A percentile compares a stretch with the other conserved stretches of the same genome.
These are phyloP conservation scores for Amblyteles armatorius DNA, from an alignment of 2,888 invertebrate genomes.

Conservation along the genomic window DNA sequence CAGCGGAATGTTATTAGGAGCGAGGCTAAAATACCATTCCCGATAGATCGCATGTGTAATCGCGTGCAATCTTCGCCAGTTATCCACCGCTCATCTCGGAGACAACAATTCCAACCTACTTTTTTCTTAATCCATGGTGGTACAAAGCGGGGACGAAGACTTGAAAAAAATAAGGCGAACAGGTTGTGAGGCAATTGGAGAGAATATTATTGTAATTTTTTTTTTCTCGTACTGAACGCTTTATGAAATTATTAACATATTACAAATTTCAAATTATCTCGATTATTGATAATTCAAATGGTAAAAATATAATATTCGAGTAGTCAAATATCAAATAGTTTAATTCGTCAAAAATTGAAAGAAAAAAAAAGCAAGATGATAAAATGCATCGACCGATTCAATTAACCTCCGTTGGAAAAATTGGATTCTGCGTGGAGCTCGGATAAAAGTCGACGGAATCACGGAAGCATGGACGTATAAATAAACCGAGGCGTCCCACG, in stretches of 20 bases:
- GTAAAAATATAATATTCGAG: background rate
- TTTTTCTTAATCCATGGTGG: constrained; percentile 15
- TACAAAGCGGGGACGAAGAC: background rate
- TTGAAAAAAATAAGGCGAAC: background rate
- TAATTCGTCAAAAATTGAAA: background rate
- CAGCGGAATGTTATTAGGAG: constrained; percentile 45
- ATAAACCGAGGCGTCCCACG: constrained; percentile 56
- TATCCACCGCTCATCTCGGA: constrained; percentile 42
- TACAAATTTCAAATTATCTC: too few species aligned
- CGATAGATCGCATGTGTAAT: constrained; percentile 36
- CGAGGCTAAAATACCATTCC: constrained; percentile 21
- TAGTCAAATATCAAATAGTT: background rate
- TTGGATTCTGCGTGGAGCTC: background rate
- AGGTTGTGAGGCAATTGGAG: background rate
- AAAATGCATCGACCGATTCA: background rate
- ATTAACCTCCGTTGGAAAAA: background rate
- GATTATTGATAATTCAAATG: background rate
- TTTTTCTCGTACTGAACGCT: background rate
- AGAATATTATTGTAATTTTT: background rate
- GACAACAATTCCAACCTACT: constrained; percentile 34
- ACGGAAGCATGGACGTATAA: constrained; percentile 53
- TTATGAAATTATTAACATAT: background rate
- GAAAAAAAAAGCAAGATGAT: background rate
- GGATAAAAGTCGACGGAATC: constrained; percentile 29
- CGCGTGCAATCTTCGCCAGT: constrained; percentile 37